A percentile compares a stretch with the other conserved stretches of the same genome.
These are phyloP conservation scores for Sialia sialis DNA, from an alignment of 2,113 vertebrate species.

Conservation along the genomic window DNA sequence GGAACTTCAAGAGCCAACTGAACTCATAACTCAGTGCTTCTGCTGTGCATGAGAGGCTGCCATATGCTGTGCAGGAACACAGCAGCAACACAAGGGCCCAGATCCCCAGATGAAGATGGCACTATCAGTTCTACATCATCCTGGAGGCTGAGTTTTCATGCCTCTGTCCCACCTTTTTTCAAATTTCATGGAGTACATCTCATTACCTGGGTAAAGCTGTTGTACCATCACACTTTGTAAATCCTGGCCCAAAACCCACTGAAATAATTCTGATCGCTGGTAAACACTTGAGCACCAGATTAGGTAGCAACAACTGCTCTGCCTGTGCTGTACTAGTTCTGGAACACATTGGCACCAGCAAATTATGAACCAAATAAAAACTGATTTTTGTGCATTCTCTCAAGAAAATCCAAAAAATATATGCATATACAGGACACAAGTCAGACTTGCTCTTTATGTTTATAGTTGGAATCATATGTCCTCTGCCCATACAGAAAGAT, in stretches of 20 bases:
- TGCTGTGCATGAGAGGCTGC: background rate
- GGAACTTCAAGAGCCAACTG: background rate
- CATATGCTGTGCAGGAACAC: background rate
- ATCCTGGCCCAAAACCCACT: background rate
- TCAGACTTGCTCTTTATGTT: background rate
- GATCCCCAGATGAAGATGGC: background rate
- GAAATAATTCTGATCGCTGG: background rate
- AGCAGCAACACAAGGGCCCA: background rate
- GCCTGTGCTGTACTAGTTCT: background rate
- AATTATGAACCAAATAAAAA: background rate
- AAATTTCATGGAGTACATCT: background rate
- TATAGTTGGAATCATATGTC: background rate
- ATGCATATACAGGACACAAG: background rate
- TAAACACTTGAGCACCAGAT: background rate
- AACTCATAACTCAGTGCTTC: background rate
- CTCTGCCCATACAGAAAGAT: background rate
- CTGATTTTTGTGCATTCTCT: background rate
- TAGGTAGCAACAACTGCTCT: background rate
- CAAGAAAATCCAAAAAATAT: background rate
- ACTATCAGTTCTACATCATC: background rate
- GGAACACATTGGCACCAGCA: background rate
- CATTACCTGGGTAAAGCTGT: background rate
- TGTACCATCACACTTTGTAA: fast-evolving
- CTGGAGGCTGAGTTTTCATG: background rate
- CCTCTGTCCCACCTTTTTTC: background rate